A percentile compares a stretch with the other conserved stretches of the same genome.
phyloP scores from a whole-genome alignment of 2,888 invertebrate genomes.

The Bimastos eiseni region DNA sequence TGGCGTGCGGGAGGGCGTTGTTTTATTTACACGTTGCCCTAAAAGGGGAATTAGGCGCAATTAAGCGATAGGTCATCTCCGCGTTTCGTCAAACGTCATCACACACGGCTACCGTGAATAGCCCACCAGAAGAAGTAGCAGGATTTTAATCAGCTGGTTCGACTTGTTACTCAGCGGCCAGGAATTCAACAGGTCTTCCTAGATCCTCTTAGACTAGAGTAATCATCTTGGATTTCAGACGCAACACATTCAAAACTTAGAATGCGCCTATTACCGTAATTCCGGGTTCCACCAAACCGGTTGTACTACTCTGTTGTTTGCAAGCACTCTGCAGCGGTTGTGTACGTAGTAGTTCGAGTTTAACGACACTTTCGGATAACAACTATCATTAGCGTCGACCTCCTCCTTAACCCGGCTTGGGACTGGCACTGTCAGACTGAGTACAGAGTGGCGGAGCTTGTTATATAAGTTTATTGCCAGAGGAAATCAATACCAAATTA shows the following conservation, averaged over 20 bases:
- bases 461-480: too few species aligned
- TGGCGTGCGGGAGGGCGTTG: background rate
- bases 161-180: background rate
- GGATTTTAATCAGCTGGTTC: background rate
- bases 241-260: background rate
- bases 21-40: background rate
- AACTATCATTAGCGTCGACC: too few species aligned
- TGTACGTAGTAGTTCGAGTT: too few species aligned
- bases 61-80: constrained; percentile 6
- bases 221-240: background rate
- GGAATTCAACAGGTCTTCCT: background rate
- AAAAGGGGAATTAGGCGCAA: background rate
- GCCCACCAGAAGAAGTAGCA: background rate
- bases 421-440: too few species aligned
- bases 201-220: background rate
- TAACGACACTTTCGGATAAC: too few species aligned
- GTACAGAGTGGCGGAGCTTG: too few species aligned
- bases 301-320: too few species aligned
- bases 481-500: too few species aligned
- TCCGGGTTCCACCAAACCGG: too few species aligned
- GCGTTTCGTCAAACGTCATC: background rate
- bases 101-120: background rate
- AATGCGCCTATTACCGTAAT: too few species aligned
- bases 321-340: too few species aligned
- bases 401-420: too few species aligned